Conservation (phyloP, 2,113 vertebrate species). For the Pomatorhinus ruficollis region DNA sequence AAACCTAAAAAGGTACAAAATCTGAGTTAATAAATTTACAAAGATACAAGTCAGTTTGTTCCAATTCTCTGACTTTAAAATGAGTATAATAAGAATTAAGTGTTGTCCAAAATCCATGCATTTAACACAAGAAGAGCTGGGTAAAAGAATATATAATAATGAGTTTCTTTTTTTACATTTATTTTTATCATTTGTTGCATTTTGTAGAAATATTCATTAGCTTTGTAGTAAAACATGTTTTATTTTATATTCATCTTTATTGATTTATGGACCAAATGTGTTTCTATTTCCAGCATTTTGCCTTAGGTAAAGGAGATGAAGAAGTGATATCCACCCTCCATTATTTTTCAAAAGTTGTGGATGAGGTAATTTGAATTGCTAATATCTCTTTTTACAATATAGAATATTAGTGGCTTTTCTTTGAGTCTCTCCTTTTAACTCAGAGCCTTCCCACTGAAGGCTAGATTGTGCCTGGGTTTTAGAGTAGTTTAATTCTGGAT, state of each 20-base stretch:
- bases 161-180: neutral
- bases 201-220: neutral
- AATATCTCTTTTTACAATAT: neutral
- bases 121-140: neutral
- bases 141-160: neutral
- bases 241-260: neutral
- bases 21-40: neutral
- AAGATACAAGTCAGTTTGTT: neutral
- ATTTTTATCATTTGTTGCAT: neutral
- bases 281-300: slow-evolving; percentile 87
- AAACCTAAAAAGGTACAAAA: neutral
- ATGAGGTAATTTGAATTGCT: slow-evolving; percentile 83
- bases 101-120: neutral
- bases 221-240: neutral
- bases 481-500: neutral
- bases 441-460: neutral
- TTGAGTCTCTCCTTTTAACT: neutral
- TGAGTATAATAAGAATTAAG: neutral
- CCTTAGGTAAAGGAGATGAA: slow-evolving; percentile 95
- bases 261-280: neutral
- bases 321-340: slow-evolving; percentile 93
- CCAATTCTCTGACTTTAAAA: neutral
- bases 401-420: neutral
- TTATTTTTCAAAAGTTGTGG: slow-evolving; percentile 90
- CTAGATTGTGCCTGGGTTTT: neutral